Evolutionary conservation across 2,888 invertebrate genomes (phyloP).

Genomic region (Ariolimax columbianus): DNA sequence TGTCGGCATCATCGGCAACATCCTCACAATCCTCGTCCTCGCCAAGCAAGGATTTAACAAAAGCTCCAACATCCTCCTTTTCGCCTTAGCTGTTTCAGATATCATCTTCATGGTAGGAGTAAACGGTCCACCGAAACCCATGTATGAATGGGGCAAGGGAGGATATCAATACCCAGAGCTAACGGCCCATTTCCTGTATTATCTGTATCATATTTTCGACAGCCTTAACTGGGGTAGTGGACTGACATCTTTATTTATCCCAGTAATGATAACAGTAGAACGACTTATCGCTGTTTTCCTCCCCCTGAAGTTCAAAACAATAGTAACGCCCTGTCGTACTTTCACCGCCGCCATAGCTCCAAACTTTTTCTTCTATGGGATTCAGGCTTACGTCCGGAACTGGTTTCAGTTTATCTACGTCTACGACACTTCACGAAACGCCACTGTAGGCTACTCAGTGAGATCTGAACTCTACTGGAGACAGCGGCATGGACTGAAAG

Average conservation of each 20-base stretch:
- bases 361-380: neutral
- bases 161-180: slow-evolving; percentile 20
- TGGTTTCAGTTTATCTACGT: slow-evolving; percentile 40
- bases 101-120: slow-evolving; percentile 30
- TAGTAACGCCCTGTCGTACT: slow-evolving; percentile 24
- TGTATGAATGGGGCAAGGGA: slow-evolving; percentile 29
- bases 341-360: neutral
- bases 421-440: neutral
- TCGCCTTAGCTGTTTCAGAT: slow-evolving; percentile 22
- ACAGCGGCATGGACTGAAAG: neutral
- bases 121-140: slow-evolving; percentile 21
- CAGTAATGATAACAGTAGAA: slow-evolving; percentile 27
- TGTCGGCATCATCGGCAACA: slow-evolving; percentile 13
- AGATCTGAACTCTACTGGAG: slow-evolving; percentile 25
- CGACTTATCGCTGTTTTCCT: slow-evolving; percentile 37
- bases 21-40: slow-evolving; percentile 19
- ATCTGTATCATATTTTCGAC: slow-evolving; percentile 39
- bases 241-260: slow-evolving; percentile 8
- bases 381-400: slow-evolving; percentile 18
- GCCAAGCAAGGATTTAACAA: too few species aligned
- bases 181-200: slow-evolving; percentile 18
- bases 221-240: slow-evolving; percentile 29
- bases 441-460: neutral
- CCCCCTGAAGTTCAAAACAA: slow-evolving; percentile 28
- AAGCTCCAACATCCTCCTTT: slow-evolving; percentile 30